Evolutionary conservation across 2,797 vertebrate genomes (phyloP), one percentile per base, ranked within the genome.

Genomic region (Diplodus puntazzo): DNA sequence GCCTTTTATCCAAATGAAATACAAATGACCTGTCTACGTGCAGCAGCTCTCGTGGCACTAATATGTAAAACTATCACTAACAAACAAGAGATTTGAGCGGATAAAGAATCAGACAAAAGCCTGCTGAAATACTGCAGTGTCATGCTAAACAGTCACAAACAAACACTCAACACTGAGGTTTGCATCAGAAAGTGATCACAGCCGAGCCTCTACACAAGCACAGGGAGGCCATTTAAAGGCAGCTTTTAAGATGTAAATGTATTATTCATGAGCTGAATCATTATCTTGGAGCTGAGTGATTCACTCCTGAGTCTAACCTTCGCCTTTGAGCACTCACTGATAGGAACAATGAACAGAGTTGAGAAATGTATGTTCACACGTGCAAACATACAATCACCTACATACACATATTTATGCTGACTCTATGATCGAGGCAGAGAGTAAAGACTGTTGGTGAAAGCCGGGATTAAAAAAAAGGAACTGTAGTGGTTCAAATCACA

Each of bases 101-200:
- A 52, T 10, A 45, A 30, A 67, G 58, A 53, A 43, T 27, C 2
- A 5, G 45, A 55, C 48, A 45, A 73, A 66, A 48, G 49, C 27
- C 43, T 49, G 27, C 45, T 55, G 34, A 58, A 70, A 27, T 64
- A 43, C 73, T 79, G 63, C 67, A 48, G 62, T 76, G 79, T 85
- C 73, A 87, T 67, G 79, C 64, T 69, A 67, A 84, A 25, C 16
- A 69, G 63, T 21, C 27, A 67, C 34, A 69, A 48, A 25, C 42
- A 71, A 73, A 69, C 80, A 48, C 62, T 43, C 30, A 17, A 69
- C 23, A 23, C 34, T 20, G 7, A 57, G 9, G 48, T 84, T 79
- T 72, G 69, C 61, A 85, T 75, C 14, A 87, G 75, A 88, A 81
- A 75, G 80, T 42, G 25, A 77, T 34, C 46, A 45, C 30, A 64